Evolutionary conservation across 2,888 invertebrate species (phyloP).

Genomic region (Pollenia labialis): DNA sequence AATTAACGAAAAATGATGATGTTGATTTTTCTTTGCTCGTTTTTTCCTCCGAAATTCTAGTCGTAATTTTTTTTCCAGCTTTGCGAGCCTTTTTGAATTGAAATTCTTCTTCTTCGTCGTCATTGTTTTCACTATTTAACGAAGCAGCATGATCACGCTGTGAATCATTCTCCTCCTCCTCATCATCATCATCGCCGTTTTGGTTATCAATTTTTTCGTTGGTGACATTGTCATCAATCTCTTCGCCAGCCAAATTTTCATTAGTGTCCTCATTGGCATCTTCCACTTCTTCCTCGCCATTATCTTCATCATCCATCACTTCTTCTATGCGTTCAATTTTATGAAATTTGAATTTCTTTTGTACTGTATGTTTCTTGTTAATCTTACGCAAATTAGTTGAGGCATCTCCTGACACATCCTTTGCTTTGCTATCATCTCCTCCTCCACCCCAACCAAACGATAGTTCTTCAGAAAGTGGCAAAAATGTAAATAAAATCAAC

Average conservation of each 20-base stretch:
- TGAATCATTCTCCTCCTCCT: conserved; percentile 73
- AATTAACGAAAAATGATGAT: conserved; percentile 72
- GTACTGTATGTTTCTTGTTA: conserved; percentile 62
- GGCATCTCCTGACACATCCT: conserved; percentile 59
- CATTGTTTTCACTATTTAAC: conserved; percentile 74
- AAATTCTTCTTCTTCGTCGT: conserved; percentile 75
- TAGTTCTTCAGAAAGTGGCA: conserved; percentile 76
- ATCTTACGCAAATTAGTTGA: conserved; percentile 62
- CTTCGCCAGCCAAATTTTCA: conserved; percentile 64
- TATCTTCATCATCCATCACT: conserved; percentile 76
- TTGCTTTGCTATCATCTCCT: conserved; percentile 57
- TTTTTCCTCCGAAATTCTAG: conserved; percentile 19
- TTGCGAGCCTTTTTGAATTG: conserved; percentile 76
- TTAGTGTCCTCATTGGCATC: conserved; percentile 64
- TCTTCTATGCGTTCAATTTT: conserved; percentile 79
- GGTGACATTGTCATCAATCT: conserved; percentile 70
- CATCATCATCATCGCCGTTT: conserved; percentile 62
- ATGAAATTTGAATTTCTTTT: conserved; percentile 81
- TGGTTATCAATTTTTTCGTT: conserved; percentile 48
- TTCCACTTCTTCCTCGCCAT: conserved; percentile 74
- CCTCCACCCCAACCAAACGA: conserved; percentile 71
- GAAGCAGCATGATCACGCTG: conserved; percentile 67
- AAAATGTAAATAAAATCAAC: conserved; percentile 75
- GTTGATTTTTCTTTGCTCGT: conserved; percentile 74
- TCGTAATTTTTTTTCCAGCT: conserved; percentile 65